Evolutionary conservation across 2,113 vertebrate species (phyloP), one percentile per base, ranked within the genome.

Genomic region (Sebastes schlegelii): DNA sequence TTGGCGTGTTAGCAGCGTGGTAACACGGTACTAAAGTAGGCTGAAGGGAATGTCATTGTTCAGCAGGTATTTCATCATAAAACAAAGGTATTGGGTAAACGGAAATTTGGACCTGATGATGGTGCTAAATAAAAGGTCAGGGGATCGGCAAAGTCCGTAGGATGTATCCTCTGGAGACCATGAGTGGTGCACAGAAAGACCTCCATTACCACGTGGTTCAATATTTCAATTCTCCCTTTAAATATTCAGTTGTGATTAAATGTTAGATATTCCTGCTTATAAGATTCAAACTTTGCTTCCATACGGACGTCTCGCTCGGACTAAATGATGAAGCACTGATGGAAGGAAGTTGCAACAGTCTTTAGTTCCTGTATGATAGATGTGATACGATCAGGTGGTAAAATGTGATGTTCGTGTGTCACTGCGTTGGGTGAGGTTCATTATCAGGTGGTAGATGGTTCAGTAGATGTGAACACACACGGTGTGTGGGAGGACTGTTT

Each of bases 311-410:
- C 21, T 61, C 5, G 19, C 3, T 64, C 2, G 51, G 34, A 13
- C 57, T 7, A 26, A 52, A 68, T 67, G 12, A 83, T 8, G 40
- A 10, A 73, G 13, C 16, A 43, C 21, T 17, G 5, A 58, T 8
- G 26, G 11, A 23, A 23, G 79, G 62, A 88, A 70, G 64, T 82
- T 88, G 57, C 67, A 57, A 70, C 51, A 79, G 16, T 5, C 13
- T 71, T 68, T 11, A 70, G 46, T 80, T 87, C 68, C 77, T 74
- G n/a, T 40, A 21, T 13, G 54, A 34, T 3, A 10, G n/a, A 52
- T n/a, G 26, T 62, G 14, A 74, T 16, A 19, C 0, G 1, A 76
- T 86, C 55, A 57, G 62, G 14, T 77, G 70, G 17, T 14, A 45
- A 43, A 74, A 1, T 8, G 62, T 21, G 8, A 54, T 17, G 9